Evolutionary conservation across 2,797 vertebrate genomes (phyloP).

Genomic region (Taeniopygia guttata): DNA sequence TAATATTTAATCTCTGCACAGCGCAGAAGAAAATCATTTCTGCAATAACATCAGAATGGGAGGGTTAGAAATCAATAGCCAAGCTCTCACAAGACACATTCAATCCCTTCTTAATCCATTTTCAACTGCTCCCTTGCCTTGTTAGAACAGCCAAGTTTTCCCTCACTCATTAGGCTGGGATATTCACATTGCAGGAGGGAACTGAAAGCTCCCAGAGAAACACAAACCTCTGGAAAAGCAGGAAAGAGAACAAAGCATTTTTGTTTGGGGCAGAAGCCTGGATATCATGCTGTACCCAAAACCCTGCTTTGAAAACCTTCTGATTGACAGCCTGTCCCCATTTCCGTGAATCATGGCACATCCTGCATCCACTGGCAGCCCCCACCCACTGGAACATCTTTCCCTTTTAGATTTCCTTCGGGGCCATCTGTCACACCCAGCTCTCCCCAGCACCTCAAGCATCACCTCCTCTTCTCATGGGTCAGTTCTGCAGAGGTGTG

Average conservation of each 20-base stretch:
- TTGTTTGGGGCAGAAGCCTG: not conserved
- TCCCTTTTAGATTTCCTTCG: not conserved
- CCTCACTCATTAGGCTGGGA: not conserved
- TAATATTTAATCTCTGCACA: slow-evolving; percentile 56
- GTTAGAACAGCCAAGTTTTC: slow-evolving; percentile 14
- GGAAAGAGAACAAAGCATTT: not conserved
- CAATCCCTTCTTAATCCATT: slow-evolving; percentile 18
- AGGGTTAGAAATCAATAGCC: slow-evolving; percentile 47
- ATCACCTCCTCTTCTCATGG: not conserved
- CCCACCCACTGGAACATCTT: not conserved
- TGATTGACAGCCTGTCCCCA: not conserved
- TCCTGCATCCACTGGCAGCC: not conserved
- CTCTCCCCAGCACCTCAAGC: not conserved
- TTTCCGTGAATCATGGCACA: fast-evolving
- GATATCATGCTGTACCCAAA: not conserved
- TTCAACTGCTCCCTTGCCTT: slow-evolving; percentile 19
- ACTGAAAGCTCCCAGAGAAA: not conserved
- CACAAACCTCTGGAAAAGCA: not conserved
- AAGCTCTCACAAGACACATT: slow-evolving; percentile 54
- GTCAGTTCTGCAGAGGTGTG: not conserved
- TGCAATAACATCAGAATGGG: slow-evolving; percentile 31
- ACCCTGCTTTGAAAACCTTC: not conserved
- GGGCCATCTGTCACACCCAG: not conserved
- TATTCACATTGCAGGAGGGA: not conserved
- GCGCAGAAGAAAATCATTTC: slow-evolving; percentile 48